These are phyloP conservation scores for Scaptodrosophila latifasciaeformis DNA, from an alignment of 2,888 invertebrate species.

Conservation along the genomic window DNA sequence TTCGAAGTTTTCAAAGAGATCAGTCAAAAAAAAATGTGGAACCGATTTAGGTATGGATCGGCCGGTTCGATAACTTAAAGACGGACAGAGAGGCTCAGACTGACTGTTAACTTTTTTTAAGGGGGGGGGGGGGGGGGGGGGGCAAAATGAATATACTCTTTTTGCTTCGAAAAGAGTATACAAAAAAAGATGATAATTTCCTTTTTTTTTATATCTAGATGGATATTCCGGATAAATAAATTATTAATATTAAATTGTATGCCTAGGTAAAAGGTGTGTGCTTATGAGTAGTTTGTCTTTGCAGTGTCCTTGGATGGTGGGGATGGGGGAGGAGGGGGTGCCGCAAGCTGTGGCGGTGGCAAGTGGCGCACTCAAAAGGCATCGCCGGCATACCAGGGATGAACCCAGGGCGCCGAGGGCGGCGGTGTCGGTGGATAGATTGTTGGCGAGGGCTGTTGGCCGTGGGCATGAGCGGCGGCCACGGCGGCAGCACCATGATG, in stretches of 20 bases:
- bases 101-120: no score
- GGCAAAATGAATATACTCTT: no score
- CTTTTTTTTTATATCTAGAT: conserved; percentile 10
- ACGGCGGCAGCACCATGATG: conserved; percentile 42
- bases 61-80: no score
- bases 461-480: conserved; percentile 62
- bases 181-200: conserved; percentile 17
- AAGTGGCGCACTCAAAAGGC: conserved; percentile 60
- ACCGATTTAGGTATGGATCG: no score
- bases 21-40: no score
- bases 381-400: conserved; percentile 75
- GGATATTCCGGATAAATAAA: conserved; percentile 3
- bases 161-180: no score
- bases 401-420: conserved; percentile 75
- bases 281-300: no score
- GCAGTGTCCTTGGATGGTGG: conserved; percentile 29
- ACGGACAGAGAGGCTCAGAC: no score
- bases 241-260: conserved; percentile 5
- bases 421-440: conserved; percentile 76
- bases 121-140: no score
- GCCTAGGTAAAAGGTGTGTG: background rate
- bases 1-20: no score
- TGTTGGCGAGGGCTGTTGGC: conserved; percentile 75
- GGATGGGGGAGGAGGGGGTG: background rate
- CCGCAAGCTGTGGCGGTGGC: background rate